Conservation (phyloP, 1,140 invertebrate species). For the Listronotus oregonensis region DNA sequence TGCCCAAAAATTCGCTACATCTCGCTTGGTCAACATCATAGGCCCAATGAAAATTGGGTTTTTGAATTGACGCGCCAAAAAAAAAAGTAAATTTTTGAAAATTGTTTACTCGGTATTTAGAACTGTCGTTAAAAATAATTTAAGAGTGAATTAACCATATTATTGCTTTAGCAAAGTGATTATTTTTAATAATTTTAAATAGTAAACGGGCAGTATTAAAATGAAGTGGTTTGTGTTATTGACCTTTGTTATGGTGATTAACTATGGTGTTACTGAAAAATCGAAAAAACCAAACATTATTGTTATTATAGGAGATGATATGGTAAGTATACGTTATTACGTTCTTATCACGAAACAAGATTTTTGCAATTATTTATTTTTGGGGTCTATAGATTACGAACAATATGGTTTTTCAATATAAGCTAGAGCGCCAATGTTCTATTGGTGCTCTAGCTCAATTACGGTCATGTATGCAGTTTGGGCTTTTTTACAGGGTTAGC, state of each 20-base stretch:
- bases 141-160: too few species aligned
- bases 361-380: constrained; percentile 7
- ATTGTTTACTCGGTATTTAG: background rate
- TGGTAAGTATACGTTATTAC: constrained; percentile 60
- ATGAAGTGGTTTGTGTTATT: constrained; percentile 23
- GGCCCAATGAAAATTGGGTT: constrained; percentile 31
- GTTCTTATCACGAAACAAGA: background rate
- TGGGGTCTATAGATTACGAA: too few species aligned
- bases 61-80: constrained; percentile 25
- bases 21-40: constrained; percentile 33
- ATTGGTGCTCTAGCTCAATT: too few species aligned
- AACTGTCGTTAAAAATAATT: background rate
- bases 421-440: too few species aligned
- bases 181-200: background rate
- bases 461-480: too few species aligned
- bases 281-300: constrained; percentile 61
- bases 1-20: constrained; percentile 2
- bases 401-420: too few species aligned
- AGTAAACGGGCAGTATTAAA: background rate
- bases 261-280: constrained; percentile 24
- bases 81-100: background rate
- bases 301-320: constrained; percentile 67
- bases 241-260: constrained; percentile 19
- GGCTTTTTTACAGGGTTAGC: too few species aligned
- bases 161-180: background rate